phyloP scores from a whole-genome alignment of 2,888 invertebrate species.

The Agrotis clavis region DNA sequence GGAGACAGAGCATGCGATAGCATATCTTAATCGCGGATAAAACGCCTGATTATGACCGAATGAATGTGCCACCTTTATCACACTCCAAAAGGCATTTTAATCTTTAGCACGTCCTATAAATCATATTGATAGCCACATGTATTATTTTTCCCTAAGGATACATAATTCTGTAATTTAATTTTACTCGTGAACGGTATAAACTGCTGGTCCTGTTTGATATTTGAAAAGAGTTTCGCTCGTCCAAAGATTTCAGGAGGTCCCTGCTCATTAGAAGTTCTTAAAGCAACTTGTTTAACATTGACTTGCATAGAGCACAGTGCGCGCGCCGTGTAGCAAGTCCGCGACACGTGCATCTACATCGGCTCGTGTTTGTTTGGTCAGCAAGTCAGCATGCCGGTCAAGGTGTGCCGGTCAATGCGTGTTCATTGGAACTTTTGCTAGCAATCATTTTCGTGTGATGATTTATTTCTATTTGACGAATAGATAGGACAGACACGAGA shows the following conservation, averaged over 20 bases:
- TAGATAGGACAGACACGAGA: neutral
- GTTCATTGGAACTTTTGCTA: neutral
- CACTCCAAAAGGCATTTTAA: constrained; percentile 25
- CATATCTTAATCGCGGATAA: constrained; percentile 63
- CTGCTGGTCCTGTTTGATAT: neutral
- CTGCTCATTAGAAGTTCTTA: no score
- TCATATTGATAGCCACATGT: constrained; percentile 30
- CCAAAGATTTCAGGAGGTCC: neutral
- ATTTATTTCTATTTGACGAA: no score
- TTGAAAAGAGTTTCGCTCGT: neutral
- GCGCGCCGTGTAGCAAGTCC: neutral
- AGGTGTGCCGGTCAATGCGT: neutral
- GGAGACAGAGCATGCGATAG: constrained; percentile 33
- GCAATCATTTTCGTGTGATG: no score
- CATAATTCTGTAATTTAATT: neutral
- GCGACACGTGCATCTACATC: constrained; percentile 3
- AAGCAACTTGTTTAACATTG: constrained; percentile 12
- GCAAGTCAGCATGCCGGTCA: constrained; percentile 5
- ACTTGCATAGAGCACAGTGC: neutral
- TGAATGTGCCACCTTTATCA: constrained; percentile 42
- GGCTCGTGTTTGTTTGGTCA: constrained; percentile 10
- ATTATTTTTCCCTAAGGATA: constrained; percentile 11
- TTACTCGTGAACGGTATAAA: neutral
- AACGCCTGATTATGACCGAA: constrained; percentile 46
- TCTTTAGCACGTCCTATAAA: constrained; percentile 37